Conservation (phyloP, 2,113 vertebrate species). For the Melospiza georgiana region DNA sequence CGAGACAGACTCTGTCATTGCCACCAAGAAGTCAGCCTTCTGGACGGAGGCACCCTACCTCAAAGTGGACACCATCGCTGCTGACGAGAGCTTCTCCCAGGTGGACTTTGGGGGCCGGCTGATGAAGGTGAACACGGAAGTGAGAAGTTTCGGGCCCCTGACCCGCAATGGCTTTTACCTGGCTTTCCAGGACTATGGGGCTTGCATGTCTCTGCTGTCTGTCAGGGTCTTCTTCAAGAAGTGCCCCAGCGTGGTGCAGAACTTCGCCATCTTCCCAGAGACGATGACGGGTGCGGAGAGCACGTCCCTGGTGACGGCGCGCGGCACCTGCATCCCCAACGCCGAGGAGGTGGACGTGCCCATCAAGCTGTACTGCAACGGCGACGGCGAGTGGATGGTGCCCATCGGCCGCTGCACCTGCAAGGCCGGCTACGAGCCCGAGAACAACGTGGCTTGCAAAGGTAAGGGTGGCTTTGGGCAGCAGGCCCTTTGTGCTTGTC, state of each 20-base stretch:
- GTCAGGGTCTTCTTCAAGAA: slow-evolving; percentile 98
- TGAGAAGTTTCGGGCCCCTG: slow-evolving; percentile 94
- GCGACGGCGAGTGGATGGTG: slow-evolving; percentile 99
- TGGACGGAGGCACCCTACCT: slow-evolving; percentile 98
- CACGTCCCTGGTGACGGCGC: slow-evolving; percentile 95
- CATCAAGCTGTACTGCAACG: slow-evolving; percentile 98
- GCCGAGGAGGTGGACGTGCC: slow-evolving; percentile 96
- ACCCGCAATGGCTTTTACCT: slow-evolving; percentile 96
- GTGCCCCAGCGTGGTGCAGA: slow-evolving; percentile 96
- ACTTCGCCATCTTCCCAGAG: slow-evolving; percentile 96
- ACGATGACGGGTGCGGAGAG: slow-evolving; percentile 98
- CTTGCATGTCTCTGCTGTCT: slow-evolving; percentile 97
- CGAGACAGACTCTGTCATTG: slow-evolving; percentile 93
- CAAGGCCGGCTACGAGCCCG: slow-evolving; percentile 94
- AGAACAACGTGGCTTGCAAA: slow-evolving; percentile 92
- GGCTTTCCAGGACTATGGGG: slow-evolving; percentile 98
- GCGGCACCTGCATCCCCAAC: slow-evolving; percentile 92
- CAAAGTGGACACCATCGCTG: slow-evolving; percentile 99
- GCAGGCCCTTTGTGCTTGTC: accelerated
- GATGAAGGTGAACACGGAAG: slow-evolving; percentile 99
- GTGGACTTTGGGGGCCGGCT: slow-evolving; percentile 97
- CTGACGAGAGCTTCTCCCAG: slow-evolving; percentile 98
- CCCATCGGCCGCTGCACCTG: slow-evolving; percentile 97
- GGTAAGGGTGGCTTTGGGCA: slow-evolving; percentile 75
- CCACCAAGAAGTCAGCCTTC: slow-evolving; percentile 93